A percentile compares a stretch with the other conserved stretches of the same genome.
phyloP scores from a whole-genome alignment of 2,113 vertebrate species.

The Dryoscopus gambensis region DNA sequence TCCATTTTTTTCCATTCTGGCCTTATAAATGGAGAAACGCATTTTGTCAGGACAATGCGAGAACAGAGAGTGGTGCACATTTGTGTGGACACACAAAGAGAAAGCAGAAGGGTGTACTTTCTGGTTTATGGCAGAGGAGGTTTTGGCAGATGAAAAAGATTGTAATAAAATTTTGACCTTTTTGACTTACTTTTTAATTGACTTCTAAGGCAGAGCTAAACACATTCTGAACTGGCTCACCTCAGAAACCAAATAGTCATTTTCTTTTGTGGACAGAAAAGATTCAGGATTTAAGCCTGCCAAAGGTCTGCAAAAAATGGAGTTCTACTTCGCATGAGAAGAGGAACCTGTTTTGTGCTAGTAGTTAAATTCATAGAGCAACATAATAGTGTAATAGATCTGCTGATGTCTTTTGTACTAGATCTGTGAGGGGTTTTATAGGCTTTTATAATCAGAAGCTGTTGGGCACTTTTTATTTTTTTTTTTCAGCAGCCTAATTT shows the following conservation, averaged over 20 bases:
- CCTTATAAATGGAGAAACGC: background rate
- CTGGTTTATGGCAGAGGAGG: background rate
- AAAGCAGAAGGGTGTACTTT: background rate
- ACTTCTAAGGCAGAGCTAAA: background rate
- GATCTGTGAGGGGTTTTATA: background rate
- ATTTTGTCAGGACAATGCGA: background rate
- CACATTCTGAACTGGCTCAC: background rate
- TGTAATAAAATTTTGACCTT: constrained; percentile 4
- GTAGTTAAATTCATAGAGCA: background rate
- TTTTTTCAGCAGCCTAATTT: background rate
- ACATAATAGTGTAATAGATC: background rate
- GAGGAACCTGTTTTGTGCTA: background rate
- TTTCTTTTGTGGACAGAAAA: constrained; percentile 28
- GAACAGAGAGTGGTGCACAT: background rate
- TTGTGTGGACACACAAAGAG: background rate
- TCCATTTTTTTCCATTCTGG: background rate
- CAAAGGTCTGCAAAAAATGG: background rate
- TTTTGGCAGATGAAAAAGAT: background rate
- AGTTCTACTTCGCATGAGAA: background rate
- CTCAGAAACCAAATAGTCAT: background rate
- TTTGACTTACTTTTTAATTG: constrained; percentile 17
- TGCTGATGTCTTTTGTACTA: background rate
- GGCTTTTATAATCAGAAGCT: background rate
- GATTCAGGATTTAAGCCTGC: background rate
- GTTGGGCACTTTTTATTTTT: background rate